These are phyloP conservation scores for Cephus runcator DNA, from an alignment of 2,888 invertebrate genomes.

Conservation along the genomic window DNA sequence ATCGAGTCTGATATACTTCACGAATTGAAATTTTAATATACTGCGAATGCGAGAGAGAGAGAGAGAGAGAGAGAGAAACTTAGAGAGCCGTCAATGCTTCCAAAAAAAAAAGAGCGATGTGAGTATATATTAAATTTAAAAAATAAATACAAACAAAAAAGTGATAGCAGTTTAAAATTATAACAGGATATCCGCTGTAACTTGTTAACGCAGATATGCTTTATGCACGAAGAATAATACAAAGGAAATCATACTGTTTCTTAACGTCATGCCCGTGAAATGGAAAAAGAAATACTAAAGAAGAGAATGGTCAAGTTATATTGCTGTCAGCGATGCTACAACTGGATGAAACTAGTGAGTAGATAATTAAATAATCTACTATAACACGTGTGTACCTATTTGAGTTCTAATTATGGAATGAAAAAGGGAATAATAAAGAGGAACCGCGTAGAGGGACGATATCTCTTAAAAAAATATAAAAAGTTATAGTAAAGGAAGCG, in stretches of 20 bases:
- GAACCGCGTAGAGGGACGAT: conserved; percentile 16
- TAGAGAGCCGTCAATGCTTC: conserved; percentile 38
- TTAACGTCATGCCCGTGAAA: too few relatives aligned
- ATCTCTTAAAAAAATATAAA: not conserved
- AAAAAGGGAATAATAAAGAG: conserved; percentile 19
- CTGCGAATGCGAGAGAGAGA: not conserved
- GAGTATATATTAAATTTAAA: conserved; percentile 12
- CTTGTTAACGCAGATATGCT: too few relatives aligned
- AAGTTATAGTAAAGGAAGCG: too few relatives aligned
- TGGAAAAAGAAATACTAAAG: conserved; percentile 16
- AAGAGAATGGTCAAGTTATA: conserved; percentile 1
- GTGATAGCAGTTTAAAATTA: too few relatives aligned
- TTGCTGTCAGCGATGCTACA: conserved; percentile 1
- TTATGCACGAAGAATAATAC: too few relatives aligned
- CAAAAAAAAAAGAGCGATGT: conserved; percentile 29
- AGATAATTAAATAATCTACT: too few relatives aligned
- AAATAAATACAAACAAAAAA: too few relatives aligned
- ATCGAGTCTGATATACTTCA: too few relatives aligned
- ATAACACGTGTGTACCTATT: not conserved
- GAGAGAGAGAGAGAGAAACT: not conserved
- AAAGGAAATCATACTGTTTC: too few relatives aligned
- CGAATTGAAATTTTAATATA: too few relatives aligned
- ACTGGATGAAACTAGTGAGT: not conserved
- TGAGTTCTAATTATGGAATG: conserved; percentile 10
- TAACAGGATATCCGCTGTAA: too few relatives aligned